Percentiles rank a stretch among this genome's conserved stretches.
Evolutionary conservation across 2,888 invertebrate genomes (phyloP).

Genomic region (Caenorhabditis virilis): DNA sequence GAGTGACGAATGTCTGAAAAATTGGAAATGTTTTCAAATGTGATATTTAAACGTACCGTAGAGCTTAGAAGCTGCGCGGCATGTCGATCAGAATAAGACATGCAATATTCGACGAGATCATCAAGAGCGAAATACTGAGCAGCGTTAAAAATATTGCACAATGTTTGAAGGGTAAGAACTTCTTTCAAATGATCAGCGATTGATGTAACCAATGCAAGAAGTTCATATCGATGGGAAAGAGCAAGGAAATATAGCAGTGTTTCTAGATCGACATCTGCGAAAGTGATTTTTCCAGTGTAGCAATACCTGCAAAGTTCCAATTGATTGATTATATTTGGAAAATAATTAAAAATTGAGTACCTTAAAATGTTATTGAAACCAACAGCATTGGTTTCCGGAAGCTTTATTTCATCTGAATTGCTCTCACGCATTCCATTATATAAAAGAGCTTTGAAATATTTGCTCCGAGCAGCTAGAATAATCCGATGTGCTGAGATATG

Average conservation of each 20-base stretch:
- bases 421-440: constrained; percentile 76
- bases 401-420: constrained; percentile 75
- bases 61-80: constrained; percentile 83
- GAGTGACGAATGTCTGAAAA: constrained; percentile 49
- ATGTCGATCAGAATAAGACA: constrained; percentile 86
- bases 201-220: constrained; percentile 85
- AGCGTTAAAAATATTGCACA: constrained; percentile 91
- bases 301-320: too few species aligned
- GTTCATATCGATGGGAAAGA: constrained; percentile 93
- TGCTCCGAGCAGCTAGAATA: constrained; percentile 90
- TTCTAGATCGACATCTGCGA: constrained; percentile 74
- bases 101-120: constrained; percentile 79
- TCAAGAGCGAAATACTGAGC: constrained; percentile 78
- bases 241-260: constrained; percentile 77
- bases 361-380: constrained; percentile 46
- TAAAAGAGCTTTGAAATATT: constrained; percentile 83
- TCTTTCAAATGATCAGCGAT: constrained; percentile 87
- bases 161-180: constrained; percentile 83
- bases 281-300: constrained; percentile 79
- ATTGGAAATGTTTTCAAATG: background rate
- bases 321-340: constrained; percentile 72
- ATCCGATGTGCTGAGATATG: constrained; percentile 79
- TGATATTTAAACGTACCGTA: constrained; percentile 70
- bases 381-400: constrained; percentile 50
- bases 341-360: constrained; percentile 10